Evolutionary conservation across 2,797 vertebrate genomes (phyloP), one percentile per base, ranked within the genome.

Genomic region (Sebastes trivittatus): DNA sequence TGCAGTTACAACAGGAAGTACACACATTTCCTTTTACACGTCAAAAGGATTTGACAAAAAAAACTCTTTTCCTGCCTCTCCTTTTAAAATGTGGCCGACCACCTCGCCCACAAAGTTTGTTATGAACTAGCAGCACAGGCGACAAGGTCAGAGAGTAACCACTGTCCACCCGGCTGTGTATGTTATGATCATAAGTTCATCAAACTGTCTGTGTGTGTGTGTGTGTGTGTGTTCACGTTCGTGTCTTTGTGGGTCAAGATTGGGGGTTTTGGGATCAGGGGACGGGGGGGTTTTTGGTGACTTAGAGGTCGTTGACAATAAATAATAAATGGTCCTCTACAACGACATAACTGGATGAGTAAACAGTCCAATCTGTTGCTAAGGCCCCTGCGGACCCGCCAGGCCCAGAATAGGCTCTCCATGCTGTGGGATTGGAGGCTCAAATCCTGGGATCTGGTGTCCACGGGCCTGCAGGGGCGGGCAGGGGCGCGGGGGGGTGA

Each of bases 381-480:
- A 94, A 89, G 92, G 89, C 77, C 88, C 91, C 93, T 56, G 79
- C 27, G 76, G 94, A 89, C 87, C 87, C 77, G 59, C 72, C 88
- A 88, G 83, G 91, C 93, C 94, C 90, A 95, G 94, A 96, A 96
- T 94, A 96, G 94, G 93, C 86, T 87, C 74, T 25, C 85, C 87
- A 84, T 86, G 81, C 88, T 86, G 83, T 82, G 85, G 94, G 91
- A 94, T 94, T 90, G 88, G 89, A 84, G 88, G 86, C 89, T 94
- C 92, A 95, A 95, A 94, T 95, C 94, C 94, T 78, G 82, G 93
- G 94, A 95, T 95, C 93, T 95, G 91, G 93, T 95, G 91, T 93
- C 92, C 91, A 87, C 29, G 20, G 87, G 92, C 23, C 88, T 55
- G 62, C 60, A 61, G 81, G 71, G 83, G 77, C 23, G 23, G 29